Percentiles rank a stretch among this genome's conserved stretches.
Conservation (phyloP, 2,113 vertebrate genomes). For the Tenebrosternarchus preto region DNA sequence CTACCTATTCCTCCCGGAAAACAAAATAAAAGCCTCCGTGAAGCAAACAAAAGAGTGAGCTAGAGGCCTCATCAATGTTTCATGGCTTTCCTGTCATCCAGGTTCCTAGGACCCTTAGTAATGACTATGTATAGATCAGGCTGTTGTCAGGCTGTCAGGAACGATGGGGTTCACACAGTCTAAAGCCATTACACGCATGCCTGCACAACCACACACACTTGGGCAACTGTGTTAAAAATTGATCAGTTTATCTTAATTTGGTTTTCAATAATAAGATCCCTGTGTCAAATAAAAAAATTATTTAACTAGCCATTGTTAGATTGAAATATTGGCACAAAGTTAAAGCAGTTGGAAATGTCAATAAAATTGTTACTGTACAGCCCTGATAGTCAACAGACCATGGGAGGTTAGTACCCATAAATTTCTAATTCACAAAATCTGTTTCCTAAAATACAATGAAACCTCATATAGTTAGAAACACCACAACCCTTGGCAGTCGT, state of each 20-base stretch:
- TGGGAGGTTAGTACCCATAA: not conserved
- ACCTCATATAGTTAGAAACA: no score
- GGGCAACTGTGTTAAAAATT: conserved; percentile 27
- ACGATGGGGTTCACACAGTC: conserved; percentile 71
- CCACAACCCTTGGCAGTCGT: not conserved
- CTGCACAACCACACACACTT: conserved; percentile 15
- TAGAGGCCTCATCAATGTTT: conserved; percentile 86
- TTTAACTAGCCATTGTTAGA: conserved; percentile 24
- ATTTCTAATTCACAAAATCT: not conserved
- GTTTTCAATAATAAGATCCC: conserved; percentile 33
- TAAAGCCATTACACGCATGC: conserved; percentile 33
- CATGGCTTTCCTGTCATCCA: conserved; percentile 84
- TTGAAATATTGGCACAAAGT: conserved; percentile 35
- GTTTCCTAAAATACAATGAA: no score
- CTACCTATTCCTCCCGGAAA: conserved; percentile 63
- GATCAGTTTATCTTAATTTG: conserved; percentile 27
- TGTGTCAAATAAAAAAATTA: conserved; percentile 41
- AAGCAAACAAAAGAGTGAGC: conserved; percentile 70
- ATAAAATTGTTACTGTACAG: not conserved
- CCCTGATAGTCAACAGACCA: no score
- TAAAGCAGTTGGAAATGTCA: conserved; percentile 23
- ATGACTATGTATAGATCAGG: conserved; percentile 85
- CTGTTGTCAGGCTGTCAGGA: conserved; percentile 79
- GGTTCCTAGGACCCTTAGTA: conserved; percentile 75
- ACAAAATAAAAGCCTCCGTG: conserved; percentile 45